Percentiles rank a stretch among this genome's conserved stretches.
Evolutionary conservation across 2,797 vertebrate genomes (phyloP).

Genomic region (Tarsius wallacei): DNA sequence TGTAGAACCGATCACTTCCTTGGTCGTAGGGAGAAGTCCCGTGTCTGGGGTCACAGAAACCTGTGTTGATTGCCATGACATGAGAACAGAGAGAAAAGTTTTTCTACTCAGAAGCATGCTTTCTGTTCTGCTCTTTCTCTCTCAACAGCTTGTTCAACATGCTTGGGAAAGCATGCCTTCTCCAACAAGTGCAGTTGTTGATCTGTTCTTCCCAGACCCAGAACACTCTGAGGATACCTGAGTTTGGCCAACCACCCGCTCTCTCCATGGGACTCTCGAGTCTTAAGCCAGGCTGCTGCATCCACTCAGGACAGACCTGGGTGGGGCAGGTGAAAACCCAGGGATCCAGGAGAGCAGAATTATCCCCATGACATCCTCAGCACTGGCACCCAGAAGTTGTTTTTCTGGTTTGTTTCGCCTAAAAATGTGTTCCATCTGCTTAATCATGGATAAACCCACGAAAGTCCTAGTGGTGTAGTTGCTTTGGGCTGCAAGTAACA

Average conservation of each 20-base stretch:
- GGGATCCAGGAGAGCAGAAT: neutral
- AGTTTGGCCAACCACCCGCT: accelerated
- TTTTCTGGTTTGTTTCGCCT: neutral
- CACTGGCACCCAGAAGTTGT: neutral
- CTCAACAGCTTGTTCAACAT: neutral
- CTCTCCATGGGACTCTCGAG: neutral
- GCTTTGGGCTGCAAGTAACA: neutral
- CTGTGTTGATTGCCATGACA: neutral
- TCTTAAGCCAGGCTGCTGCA: accelerated
- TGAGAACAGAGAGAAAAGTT: neutral
- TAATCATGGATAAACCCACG: neutral
- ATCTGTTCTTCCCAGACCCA: neutral
- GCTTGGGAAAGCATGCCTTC: neutral
- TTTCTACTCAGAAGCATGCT: neutral
- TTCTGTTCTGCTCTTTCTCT: neutral
- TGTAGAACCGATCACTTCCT: neutral
- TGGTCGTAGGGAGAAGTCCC: neutral
- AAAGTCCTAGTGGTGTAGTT: neutral
- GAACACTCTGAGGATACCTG: neutral
- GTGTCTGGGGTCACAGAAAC: neutral
- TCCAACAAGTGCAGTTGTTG: no score
- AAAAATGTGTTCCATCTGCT: neutral
- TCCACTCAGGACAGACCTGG: neutral
- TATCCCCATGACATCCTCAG: neutral
- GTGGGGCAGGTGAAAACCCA: neutral